Percentiles rank a stretch among this genome's conserved stretches.
These are phyloP conservation scores for Rhorus exstirpatorius DNA, from an alignment of 2,888 invertebrate species.

Conservation along the genomic window DNA sequence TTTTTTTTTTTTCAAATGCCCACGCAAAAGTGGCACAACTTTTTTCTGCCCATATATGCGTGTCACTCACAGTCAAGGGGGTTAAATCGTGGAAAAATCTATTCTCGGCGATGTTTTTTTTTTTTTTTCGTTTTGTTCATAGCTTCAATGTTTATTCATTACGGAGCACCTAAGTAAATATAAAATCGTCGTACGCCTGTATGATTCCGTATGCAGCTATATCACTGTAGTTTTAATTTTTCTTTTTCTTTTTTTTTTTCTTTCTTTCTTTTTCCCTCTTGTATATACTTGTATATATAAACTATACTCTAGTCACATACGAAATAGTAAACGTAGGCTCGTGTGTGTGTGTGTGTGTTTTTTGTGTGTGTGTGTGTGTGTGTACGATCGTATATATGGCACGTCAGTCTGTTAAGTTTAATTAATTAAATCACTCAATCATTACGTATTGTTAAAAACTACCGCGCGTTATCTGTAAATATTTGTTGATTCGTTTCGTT, in stretches of 20 bases:
- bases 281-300: conserved; percentile 77
- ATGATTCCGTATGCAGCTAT: conserved; percentile 82
- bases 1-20: too few relatives aligned
- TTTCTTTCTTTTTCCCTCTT: too few relatives aligned
- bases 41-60: too few relatives aligned
- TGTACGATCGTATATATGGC: conserved; percentile 82
- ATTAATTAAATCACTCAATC: conserved; percentile 81
- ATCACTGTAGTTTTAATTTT: conserved; percentile 79
- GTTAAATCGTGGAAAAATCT: too few relatives aligned
- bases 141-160: conserved; percentile 79
- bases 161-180: conserved; percentile 83
- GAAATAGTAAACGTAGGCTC: conserved; percentile 83
- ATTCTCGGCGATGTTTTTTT: too few relatives aligned
- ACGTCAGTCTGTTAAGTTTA: conserved; percentile 85
- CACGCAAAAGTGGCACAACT: too few relatives aligned
- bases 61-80: too few relatives aligned
- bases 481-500: conserved; percentile 55
- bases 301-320: conserved; percentile 82
- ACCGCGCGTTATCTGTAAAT: conserved; percentile 72
- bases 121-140: conserved; percentile 49
- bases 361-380: conserved; percentile 71
- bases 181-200: conserved; percentile 82
- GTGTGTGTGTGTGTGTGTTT: too few relatives aligned
- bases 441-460: conserved; percentile 79
- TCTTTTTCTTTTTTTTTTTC: conserved; percentile 61